Conservation (phyloP, 2,888 invertebrate genomes). For the Hypolimnas misippus region DNA sequence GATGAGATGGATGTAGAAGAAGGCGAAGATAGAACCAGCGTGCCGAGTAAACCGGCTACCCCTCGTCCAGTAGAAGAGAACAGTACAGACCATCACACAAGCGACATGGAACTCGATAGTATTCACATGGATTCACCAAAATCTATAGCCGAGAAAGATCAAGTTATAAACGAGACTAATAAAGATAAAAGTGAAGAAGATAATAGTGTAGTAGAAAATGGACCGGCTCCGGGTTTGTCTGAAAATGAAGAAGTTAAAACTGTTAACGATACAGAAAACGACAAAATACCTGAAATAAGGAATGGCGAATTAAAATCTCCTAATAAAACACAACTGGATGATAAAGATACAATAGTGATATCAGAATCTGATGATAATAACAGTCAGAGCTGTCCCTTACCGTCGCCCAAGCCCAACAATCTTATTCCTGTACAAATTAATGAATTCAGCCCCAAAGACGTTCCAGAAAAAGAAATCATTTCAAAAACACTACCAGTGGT, state of each 20-base stretch:
- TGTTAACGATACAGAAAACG: conserved; percentile 51
- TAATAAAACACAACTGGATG: conserved; percentile 60
- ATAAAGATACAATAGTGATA: conserved; percentile 77
- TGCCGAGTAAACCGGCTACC: conserved; percentile 68
- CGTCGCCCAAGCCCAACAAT: conserved; percentile 70
- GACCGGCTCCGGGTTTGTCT: conserved; percentile 43
- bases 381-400: conserved; percentile 77
- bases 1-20: conserved; percentile 88
- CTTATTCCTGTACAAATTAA: conserved; percentile 60
- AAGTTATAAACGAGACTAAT: conserved; percentile 65
- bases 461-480: conserved; percentile 70
- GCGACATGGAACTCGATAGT: conserved; percentile 79
- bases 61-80: conserved; percentile 70
- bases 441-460: conserved; percentile 66
- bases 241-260: conserved; percentile 46
- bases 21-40: conserved; percentile 71
- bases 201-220: conserved; percentile 44
- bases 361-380: conserved; percentile 80
- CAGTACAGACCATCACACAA: conserved; percentile 77
- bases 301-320: conserved; percentile 67
- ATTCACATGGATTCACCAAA: conserved; percentile 80
- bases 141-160: conserved; percentile 70
- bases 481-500: conserved; percentile 75
- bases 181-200: conserved; percentile 56
- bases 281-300: conserved; percentile 55